These are phyloP conservation scores for Nemurella pictetii DNA, from an alignment of 2,888 invertebrate genomes.

Conservation along the genomic window DNA sequence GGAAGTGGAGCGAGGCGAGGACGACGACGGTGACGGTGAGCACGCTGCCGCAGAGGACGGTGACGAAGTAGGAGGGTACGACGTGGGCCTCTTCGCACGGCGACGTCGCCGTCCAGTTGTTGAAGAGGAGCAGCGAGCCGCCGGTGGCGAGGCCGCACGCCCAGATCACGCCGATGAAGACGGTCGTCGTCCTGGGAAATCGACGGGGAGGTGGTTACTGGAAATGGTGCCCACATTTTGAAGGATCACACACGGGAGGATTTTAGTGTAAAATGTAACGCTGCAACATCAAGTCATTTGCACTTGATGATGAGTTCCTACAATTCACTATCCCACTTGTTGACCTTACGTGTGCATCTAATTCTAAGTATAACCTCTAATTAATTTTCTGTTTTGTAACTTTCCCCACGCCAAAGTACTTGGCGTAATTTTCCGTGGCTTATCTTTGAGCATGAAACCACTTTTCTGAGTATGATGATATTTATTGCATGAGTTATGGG, in stretches of 20 bases:
- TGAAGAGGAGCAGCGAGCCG: constrained; percentile 34
- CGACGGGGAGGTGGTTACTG: too few relatives aligned
- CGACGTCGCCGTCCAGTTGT: constrained; percentile 33
- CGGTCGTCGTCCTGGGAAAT: not conserved
- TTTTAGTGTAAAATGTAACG: too few relatives aligned
- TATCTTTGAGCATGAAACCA: not conserved
- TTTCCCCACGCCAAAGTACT: not conserved
- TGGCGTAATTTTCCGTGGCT: not conserved
- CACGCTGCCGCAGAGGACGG: constrained; percentile 15
- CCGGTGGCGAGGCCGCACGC: constrained; percentile 23
- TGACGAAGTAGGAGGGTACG: constrained; percentile 27
- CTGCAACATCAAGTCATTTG: too few relatives aligned
- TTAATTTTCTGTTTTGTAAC: not conserved
- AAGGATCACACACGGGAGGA: too few relatives aligned
- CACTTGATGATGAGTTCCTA: too few relatives aligned
- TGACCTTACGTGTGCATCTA: not conserved
- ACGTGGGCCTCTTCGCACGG: constrained; percentile 36
- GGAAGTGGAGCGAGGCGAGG: constrained; percentile 30
- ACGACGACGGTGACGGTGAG: constrained; percentile 21
- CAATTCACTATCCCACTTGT: too few relatives aligned
- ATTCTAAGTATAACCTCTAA: not conserved
- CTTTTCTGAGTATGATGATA: not conserved
- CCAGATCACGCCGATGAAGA: constrained; percentile 20
- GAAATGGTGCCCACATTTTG: too few relatives aligned
- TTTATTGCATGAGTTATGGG: not conserved